Base-by-base conservation (phyloP, 92 coral and sea anemone species). In the Epizoanthus fatuus region DNA sequence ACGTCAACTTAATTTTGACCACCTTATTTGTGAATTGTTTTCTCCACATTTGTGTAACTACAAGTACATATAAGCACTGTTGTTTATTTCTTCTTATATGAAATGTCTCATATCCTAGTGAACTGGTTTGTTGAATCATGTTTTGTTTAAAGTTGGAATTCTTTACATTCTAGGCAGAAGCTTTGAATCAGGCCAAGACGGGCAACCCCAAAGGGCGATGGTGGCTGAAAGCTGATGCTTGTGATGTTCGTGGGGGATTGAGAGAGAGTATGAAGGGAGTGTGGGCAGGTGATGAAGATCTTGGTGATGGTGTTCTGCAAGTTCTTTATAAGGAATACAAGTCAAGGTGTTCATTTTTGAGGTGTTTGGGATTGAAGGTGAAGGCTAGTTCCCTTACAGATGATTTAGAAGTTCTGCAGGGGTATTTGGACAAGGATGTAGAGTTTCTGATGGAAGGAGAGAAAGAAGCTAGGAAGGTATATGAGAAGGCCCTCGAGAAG, bases 151-250 rank as follows among this genome's bases (percentile, higher is more conserved):
- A 22, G 25, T 22, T 22, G 25, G 25, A 22, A 22, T 22, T 22
- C 0, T 22, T 22, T 64, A 15, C 37, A 7, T 57, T 58, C 29
- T 70, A 75, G 84, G 62, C 63, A 13, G 54, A 66, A n/a, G 84
- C 84, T 12, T 45, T 83, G 58, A 75, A 54, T 8, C 53, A 83
- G 60, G 88, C 88, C 8, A 83, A 75, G 49, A 60, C 51, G 7
- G 56, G 81, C 44, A 84, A 89, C 22, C 86, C 88, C 4, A 15
- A 29, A 4, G 92, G 85, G 19, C 1, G 92, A 20, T 89, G 92
- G 92, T 89, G 92, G 88, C 39, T 83, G 4, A 88, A 88, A 19
- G 88, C 88, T 10, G 88, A 88, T 88, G 92, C 88, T 8, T 75
- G 85, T 55, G 86, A 89, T 81, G 60, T 83, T 37, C 58, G 76